Evolutionary conservation across 2,888 invertebrate species (phyloP).

Genomic region (Apotomis turbidana): DNA sequence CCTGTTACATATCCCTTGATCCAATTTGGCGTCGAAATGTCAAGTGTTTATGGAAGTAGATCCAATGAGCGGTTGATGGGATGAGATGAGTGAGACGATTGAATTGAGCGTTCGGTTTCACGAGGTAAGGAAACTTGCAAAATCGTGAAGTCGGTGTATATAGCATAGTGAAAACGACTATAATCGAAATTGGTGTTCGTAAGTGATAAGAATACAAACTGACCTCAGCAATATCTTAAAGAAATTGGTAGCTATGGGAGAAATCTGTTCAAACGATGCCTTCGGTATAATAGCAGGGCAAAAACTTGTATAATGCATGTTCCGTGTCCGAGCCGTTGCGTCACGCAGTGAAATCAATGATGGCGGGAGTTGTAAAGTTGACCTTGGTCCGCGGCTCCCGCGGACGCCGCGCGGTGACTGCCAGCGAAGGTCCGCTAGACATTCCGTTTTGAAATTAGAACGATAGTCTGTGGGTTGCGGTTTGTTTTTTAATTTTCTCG

Average conservation of each 20-base stretch:
- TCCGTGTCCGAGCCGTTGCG: constrained; percentile 63
- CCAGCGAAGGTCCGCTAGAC: constrained; percentile 50
- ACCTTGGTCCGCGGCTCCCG: constrained; percentile 63
- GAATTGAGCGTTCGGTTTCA: constrained; percentile 18
- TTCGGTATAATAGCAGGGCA: constrained; percentile 52
- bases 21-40: constrained; percentile 35
- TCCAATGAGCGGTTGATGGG: constrained; percentile 40
- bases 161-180: too few relatives aligned
- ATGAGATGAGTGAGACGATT: constrained; percentile 22
- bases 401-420: constrained; percentile 44
- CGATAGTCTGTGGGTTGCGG: constrained; percentile 26
- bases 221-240: not conserved
- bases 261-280: constrained; percentile 50
- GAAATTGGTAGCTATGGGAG: constrained; percentile 35
- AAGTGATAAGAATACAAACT: too few relatives aligned
- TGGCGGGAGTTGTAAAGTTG: constrained; percentile 76
- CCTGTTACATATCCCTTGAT: constrained; percentile 25
- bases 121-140: constrained; percentile 20
- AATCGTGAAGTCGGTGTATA: too few relatives aligned
- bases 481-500: constrained; percentile 25
- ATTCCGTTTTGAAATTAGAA: constrained; percentile 48
- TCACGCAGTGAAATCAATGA: constrained; percentile 78
- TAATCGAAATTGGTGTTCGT: too few relatives aligned
- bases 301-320: constrained; percentile 63
- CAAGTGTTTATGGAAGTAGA: constrained; percentile 42